Conservation (phyloP, 2,888 invertebrate genomes). For the Venusia cambrica region DNA sequence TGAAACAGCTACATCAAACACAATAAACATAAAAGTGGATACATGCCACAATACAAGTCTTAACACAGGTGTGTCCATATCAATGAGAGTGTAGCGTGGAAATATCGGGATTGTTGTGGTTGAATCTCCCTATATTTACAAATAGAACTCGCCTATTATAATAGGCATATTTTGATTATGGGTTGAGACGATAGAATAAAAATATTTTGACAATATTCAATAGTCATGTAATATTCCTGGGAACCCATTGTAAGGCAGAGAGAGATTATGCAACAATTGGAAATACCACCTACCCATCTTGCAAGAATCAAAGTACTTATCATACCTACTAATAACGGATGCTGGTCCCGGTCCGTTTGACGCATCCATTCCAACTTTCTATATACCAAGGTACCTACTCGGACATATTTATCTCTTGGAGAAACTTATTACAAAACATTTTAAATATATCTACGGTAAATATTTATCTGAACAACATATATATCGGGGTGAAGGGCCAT, state of each 20-base stretch:
- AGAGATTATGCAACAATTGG: constrained; percentile 15
- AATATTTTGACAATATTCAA: constrained; percentile 52
- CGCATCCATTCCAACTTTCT: constrained; percentile 15
- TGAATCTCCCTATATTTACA: constrained; percentile 57
- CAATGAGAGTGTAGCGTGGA: constrained; percentile 47
- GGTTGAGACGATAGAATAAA: constrained; percentile 48
- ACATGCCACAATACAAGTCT: constrained; percentile 25
- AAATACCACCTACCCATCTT: constrained; percentile 1
- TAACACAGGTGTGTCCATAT: constrained; percentile 39
- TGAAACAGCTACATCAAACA: constrained; percentile 9
- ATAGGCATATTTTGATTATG: constrained; percentile 59
- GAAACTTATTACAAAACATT: constrained; percentile 1
- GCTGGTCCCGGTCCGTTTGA: constrained; percentile 16
- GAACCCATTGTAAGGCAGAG: constrained; percentile 14
- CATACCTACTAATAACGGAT: no score
- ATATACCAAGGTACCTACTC: constrained; percentile 1
- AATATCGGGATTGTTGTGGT: constrained; percentile 51
- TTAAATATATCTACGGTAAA: no score
- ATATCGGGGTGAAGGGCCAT: no score
- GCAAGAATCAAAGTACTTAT: constrained; percentile 1
- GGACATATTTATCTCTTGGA: constrained; percentile 1
- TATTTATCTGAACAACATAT: no score
- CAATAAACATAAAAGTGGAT: constrained; percentile 17
- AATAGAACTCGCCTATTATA: constrained; percentile 53
- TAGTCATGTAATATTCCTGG: constrained; percentile 21